Base-by-base conservation (phyloP, 2,113 vertebrate genomes). In the Grammomys surdaster region DNA sequence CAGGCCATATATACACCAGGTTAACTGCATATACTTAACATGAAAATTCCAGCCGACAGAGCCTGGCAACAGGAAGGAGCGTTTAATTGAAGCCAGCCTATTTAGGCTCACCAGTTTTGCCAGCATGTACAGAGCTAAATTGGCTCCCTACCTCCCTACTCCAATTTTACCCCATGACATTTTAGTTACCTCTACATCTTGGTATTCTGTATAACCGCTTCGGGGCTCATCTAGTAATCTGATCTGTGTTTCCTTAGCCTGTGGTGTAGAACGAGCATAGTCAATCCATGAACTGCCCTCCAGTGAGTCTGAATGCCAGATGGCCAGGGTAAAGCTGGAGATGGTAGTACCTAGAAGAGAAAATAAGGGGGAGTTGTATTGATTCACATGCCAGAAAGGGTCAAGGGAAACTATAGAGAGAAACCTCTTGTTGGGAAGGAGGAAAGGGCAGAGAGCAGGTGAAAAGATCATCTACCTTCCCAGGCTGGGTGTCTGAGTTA, bases 101-200 rank as follows among this genome's bases (percentile, higher is more conserved):
- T 88, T 75, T 94, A 78, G 40, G 56, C 56, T 91, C 56, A 65
- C 73, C 60, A 70, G 82, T 89, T 88, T 89, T 89, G 89, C 88
- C 56, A 91, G 56, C 82, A 80, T 51, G 17, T 58, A 7, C 56
- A 94, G 82, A 95, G 48, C 88, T 70, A 51, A 93, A 33, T 96
- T 78, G 36, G 43, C 14, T 75, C 24, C 24, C 33, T 70, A 3
- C 4, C 14, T 75, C 24, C 24, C 33, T 70, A 3, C 4, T 46
- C 58, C 56, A 54, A 24, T 56, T 95, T 96, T 86, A 70, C 28
- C 40, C 67, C 43, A 51, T 70, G 76, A 58, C 56, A 91, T 96
- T 72, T 92, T 73, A 76, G 24, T 76, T 40, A 86, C 7, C 69
- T 67, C 69, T 9, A 4, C 9, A 56, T 63, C 60, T 51, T 60